Evolutionary conservation across 92 coral and sea anemone genomes (phyloP).

Genomic region (Porites divaricata): DNA sequence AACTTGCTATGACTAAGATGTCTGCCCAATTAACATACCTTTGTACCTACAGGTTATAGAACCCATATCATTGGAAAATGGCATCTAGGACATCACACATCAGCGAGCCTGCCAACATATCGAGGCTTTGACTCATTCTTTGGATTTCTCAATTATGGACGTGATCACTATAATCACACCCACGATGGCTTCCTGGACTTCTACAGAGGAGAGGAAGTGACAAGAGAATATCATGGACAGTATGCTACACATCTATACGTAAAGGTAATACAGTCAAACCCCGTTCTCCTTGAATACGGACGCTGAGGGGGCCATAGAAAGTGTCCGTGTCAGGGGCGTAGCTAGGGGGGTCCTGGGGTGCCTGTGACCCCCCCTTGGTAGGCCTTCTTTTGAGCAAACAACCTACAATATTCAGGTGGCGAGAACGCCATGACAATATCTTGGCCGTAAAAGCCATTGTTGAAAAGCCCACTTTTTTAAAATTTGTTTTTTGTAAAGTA

Average conservation of each 20-base stretch:
- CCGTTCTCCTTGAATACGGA: no score
- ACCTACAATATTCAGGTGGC: no score
- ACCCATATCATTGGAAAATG: conserved; percentile 90
- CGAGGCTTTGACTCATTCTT: conserved; percentile 88
- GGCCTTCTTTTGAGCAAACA: no score
- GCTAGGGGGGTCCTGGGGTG: no score
- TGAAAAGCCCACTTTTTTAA: no score
- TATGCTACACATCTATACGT: conserved; percentile 52
- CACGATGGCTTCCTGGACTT: conserved; percentile 62
- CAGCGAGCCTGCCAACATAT: conserved; percentile 76
- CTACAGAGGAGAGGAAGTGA: conserved; percentile 36
- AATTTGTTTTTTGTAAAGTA: no score
- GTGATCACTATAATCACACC: conserved; percentile 74
- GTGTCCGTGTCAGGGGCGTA: no score
- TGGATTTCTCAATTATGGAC: conserved; percentile 75
- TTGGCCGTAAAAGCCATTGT: no score
- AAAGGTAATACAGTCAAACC: background rate
- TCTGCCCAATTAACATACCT: background rate
- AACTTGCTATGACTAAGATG: no score
- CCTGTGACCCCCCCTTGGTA: no score
- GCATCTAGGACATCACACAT: conserved; percentile 81
- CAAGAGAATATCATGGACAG: conserved; percentile 51
- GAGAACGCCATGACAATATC: no score
- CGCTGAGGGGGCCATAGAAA: no score
- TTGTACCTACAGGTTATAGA: conserved; percentile 54